Conservation (phyloP, 2,888 invertebrate species). For the Schizaphis graminum region DNA sequence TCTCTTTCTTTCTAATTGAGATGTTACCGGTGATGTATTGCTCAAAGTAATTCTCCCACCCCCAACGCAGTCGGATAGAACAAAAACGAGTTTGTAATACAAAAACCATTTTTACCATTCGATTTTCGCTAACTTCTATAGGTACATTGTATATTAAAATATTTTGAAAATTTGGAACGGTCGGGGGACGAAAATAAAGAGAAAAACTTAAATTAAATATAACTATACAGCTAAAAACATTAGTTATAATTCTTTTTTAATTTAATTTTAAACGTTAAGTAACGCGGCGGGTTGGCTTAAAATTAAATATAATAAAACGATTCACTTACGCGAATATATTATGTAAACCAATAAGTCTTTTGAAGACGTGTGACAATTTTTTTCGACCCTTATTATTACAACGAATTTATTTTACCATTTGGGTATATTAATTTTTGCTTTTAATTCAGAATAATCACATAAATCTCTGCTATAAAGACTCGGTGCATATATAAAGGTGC, state of each 20-base stretch:
- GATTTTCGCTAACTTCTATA: background rate
- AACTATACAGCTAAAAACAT: background rate
- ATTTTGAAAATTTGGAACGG: background rate
- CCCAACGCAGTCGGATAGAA: background rate
- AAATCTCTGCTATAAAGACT: background rate
- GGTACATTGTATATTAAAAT: background rate
- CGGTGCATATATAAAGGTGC: background rate
- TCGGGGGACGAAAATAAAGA: background rate
- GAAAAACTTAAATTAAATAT: background rate
- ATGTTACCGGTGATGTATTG: conserved; percentile 61
- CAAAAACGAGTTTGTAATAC: conserved; percentile 53
- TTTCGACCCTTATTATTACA: background rate
- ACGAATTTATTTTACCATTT: background rate
- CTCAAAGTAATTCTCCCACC: conserved; percentile 44
- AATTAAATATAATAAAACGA: background rate
- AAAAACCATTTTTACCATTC: conserved; percentile 6
- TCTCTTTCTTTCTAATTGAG: conserved; percentile 65
- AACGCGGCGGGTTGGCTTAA: background rate
- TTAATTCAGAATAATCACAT: background rate
- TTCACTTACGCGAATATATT: background rate
- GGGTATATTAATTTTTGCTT: background rate
- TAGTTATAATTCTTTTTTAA: background rate
- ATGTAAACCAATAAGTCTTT: background rate
- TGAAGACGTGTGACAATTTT: background rate
- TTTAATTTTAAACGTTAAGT: background rate